Evolutionary conservation across 1,140 invertebrate genomes (phyloP).

Genomic region (Pseudomyrmex concolor): DNA sequence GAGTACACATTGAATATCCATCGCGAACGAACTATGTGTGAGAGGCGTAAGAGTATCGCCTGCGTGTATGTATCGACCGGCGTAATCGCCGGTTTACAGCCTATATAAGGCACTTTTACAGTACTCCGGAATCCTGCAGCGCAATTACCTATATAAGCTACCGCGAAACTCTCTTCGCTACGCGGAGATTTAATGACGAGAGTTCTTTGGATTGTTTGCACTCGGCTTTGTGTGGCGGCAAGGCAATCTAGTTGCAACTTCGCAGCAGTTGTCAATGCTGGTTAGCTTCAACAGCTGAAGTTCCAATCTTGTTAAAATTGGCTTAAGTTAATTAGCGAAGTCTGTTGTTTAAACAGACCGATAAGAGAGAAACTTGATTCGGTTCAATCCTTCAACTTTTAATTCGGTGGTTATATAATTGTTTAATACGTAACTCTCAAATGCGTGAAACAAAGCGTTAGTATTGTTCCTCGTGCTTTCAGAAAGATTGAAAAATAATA

Average conservation of each 20-base stretch:
- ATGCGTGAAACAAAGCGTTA: too few species aligned
- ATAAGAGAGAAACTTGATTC: neutral
- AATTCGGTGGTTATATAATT: neutral
- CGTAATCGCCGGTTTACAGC: slow-evolving; percentile 38
- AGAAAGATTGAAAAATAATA: too few species aligned
- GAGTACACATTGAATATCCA: slow-evolving; percentile 54
- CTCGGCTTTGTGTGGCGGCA: neutral
- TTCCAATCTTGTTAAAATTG: neutral
- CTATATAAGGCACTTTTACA: slow-evolving; percentile 33
- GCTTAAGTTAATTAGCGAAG: neutral
- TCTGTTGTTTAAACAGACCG: neutral
- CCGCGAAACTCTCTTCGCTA: neutral
- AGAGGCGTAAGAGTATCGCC: slow-evolving; percentile 9
- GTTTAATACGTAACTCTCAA: too few species aligned
- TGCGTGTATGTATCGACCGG: slow-evolving; percentile 28
- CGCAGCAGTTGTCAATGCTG: slow-evolving; percentile 4
- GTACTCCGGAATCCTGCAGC: neutral
- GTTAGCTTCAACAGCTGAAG: neutral
- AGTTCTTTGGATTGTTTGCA: neutral
- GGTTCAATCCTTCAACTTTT: neutral
- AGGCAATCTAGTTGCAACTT: neutral
- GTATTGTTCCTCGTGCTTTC: too few species aligned
- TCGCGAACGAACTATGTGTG: slow-evolving; percentile 5
- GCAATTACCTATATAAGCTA: neutral
- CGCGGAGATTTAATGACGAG: neutral